Evolutionary conservation across 1,140 invertebrate species (phyloP).

Genomic region (Aphelenchoides fujianensis): DNA sequence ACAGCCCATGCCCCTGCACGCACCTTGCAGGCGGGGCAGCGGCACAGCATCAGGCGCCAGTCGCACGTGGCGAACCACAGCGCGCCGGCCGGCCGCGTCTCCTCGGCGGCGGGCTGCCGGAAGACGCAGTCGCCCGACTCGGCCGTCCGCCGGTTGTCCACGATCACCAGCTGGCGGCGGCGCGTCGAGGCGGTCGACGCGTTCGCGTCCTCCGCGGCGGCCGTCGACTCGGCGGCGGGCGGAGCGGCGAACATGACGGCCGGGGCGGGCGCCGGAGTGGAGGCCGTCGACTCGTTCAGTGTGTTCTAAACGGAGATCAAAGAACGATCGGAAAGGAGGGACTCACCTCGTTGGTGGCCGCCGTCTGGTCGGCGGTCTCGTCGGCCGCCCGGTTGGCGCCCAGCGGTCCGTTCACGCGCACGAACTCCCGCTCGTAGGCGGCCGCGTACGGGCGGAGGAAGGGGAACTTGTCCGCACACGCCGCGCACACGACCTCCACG

Average conservation of each 20-base stretch:
- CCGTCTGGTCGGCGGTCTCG: not conserved
- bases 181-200: not conserved
- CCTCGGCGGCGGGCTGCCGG: conserved; percentile 12
- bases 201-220: not conserved
- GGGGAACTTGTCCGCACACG: conserved; percentile 37
- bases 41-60: conserved; percentile 41
- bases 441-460: conserved; percentile 34
- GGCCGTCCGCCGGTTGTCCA: conserved; percentile 15
- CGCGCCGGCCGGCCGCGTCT: not conserved
- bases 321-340: conserved; percentile 16
- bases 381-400: not conserved
- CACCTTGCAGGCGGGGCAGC: conserved; percentile 42
- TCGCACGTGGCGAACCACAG: not conserved
- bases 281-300: not conserved
- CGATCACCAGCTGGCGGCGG: conserved; percentile 24
- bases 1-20: not conserved
- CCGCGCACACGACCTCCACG: conserved; percentile 38
- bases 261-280: not conserved
- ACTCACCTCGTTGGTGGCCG: not conserved
- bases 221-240: not conserved
- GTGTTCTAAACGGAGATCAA: conserved; percentile 2
- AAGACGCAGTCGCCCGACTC: not conserved
- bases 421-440: not conserved
- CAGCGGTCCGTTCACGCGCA: not conserved
- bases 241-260: not conserved